phyloP scores from a whole-genome alignment of 2,888 invertebrate species.

The Pasiphila rectangulata region DNA sequence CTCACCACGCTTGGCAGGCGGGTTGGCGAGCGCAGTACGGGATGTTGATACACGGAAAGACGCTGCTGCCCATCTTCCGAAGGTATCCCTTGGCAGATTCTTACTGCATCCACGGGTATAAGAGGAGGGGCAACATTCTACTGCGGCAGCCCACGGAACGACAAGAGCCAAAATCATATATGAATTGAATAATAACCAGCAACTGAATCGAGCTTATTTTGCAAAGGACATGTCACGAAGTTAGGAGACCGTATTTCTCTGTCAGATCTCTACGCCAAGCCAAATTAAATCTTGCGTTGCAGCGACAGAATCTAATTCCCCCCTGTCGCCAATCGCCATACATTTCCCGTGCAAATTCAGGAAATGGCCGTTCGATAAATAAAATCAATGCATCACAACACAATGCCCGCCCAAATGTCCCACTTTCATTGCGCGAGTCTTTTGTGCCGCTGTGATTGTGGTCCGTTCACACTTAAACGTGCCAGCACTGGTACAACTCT shows the following conservation, averaged over 20 bases:
- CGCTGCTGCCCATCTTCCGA: too few species aligned
- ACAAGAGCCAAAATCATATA: too few species aligned
- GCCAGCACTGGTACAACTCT: not conserved
- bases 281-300: constrained; percentile 11
- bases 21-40: too few species aligned
- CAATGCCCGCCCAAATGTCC: constrained; percentile 43
- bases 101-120: too few species aligned
- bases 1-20: too few species aligned
- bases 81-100: too few species aligned
- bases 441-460: constrained; percentile 28
- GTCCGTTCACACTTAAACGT: constrained; percentile 20
- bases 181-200: too few species aligned
- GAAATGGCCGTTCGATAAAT: constrained; percentile 40
- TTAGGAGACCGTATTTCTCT: not conserved
- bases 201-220: too few species aligned
- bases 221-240: not conserved
- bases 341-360: constrained; percentile 27
- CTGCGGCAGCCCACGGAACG: too few species aligned
- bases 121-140: too few species aligned
- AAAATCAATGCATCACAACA: constrained; percentile 43
- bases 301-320: constrained; percentile 21
- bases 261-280: not conserved
- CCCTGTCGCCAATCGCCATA: constrained; percentile 18
- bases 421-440: constrained; percentile 46
- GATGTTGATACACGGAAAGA: too few species aligned